These are phyloP conservation scores for Podarcis siculus DNA, from an alignment of 2,797 vertebrate genomes.

Conservation along the genomic window DNA sequence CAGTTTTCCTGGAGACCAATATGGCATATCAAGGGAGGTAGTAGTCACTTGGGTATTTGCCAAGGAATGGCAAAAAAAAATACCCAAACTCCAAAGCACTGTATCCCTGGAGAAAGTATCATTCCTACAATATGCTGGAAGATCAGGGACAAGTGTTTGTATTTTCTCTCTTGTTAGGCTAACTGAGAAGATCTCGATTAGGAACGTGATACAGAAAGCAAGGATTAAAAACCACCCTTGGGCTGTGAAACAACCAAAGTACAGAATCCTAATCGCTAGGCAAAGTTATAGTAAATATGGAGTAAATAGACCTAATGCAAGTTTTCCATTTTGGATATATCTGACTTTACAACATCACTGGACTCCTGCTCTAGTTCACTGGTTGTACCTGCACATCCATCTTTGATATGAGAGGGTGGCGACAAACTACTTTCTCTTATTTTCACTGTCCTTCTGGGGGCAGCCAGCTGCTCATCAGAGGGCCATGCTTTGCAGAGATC, in stretches of 20 bases:
- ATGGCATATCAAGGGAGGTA: background rate
- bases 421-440: slow-evolving; percentile 28
- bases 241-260: background rate
- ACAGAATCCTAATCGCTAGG: background rate
- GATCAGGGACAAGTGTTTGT: background rate
- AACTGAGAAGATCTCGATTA: background rate
- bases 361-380: background rate
- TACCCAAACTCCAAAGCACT: background rate
- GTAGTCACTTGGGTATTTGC: background rate
- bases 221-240: background rate
- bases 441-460: slow-evolving; percentile 41
- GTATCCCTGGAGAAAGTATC: background rate
- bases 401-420: background rate
- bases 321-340: slow-evolving; percentile 20
- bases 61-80: background rate
- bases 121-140: slow-evolving; percentile 2
- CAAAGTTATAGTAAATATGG: slow-evolving; percentile 14
- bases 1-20: background rate
- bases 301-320: background rate
- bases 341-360: background rate
- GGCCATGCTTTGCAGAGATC: slow-evolving; percentile 8
- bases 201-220: background rate
- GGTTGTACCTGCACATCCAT: slow-evolving; percentile 48
- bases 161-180: background rate
- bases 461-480: slow-evolving; percentile 37